These are phyloP conservation scores for Dolichallabes microphthalmus DNA, from an alignment of 2,113 vertebrate species.

Conservation along the genomic window DNA sequence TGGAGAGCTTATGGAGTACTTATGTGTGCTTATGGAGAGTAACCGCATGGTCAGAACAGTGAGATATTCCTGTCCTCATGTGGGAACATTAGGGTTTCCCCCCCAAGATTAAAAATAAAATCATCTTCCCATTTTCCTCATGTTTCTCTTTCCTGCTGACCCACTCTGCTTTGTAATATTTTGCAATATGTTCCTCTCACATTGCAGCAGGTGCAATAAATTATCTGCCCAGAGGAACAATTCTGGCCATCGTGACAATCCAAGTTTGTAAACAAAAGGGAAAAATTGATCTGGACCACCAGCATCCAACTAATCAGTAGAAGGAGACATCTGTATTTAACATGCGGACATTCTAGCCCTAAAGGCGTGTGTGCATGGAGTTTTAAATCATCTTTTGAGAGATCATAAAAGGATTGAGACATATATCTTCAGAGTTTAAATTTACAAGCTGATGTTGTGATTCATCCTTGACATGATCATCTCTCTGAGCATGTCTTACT, in stretches of 20 bases:
- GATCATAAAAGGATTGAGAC: background rate
- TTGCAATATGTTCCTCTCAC: background rate
- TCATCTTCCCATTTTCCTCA: background rate
- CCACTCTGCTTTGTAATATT: conserved; percentile 1
- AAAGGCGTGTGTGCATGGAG: background rate
- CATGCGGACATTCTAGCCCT: background rate
- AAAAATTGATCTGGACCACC: background rate
- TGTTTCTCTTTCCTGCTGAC: background rate
- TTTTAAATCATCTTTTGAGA: background rate
- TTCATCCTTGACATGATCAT: background rate
- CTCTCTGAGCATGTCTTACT: background rate
- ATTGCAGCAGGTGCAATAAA: background rate
- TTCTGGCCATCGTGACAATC: background rate
- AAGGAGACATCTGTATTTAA: background rate
- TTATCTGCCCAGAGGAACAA: background rate
- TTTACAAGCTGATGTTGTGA: background rate
- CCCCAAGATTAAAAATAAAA: background rate
- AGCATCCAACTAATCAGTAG: background rate
- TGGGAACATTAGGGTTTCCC: background rate
- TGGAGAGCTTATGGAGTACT: too few species aligned
- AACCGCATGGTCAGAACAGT: background rate
- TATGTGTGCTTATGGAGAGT: background rate
- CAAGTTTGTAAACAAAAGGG: background rate
- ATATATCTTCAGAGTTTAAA: background rate
- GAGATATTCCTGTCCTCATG: too few species aligned